Percentiles rank a stretch among this genome's conserved stretches.
Conservation (phyloP, 2,113 vertebrate genomes). For the Xiphorhynchus elegans region DNA sequence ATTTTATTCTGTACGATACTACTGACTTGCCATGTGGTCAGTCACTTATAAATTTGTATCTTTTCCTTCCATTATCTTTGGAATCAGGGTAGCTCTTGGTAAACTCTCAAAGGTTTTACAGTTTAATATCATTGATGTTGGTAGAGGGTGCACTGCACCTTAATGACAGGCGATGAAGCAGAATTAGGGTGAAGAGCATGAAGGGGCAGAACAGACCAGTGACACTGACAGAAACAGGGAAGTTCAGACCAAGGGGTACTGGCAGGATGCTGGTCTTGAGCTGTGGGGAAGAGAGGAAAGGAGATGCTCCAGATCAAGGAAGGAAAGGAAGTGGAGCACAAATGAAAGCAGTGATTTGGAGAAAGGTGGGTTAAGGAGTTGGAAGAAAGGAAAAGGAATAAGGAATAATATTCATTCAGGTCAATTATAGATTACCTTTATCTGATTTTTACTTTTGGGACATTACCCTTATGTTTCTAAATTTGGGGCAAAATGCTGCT, state of each 20-base stretch:
- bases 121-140: not conserved
- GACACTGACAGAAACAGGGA: not conserved
- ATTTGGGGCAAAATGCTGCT: not conserved
- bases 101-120: not conserved
- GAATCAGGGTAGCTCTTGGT: not conserved
- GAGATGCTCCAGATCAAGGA: not conserved
- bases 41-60: not conserved
- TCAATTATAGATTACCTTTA: not conserved
- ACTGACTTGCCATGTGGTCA: not conserved
- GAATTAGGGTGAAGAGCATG: not conserved
- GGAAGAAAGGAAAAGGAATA: not conserved
- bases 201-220: not conserved
- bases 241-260: not conserved
- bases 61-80: not conserved
- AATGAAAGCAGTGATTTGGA: not conserved
- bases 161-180: not conserved
- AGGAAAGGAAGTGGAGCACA: not conserved
- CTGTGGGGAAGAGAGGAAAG: not conserved
- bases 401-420: not conserved
- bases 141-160: not conserved
- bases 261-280: not conserved
- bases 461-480: not conserved
- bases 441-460: not conserved
- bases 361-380: not conserved
- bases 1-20: rapidly evolving